phyloP scores from a whole-genome alignment of 2,797 vertebrate species.

The Gephyroberyx darwinii region DNA sequence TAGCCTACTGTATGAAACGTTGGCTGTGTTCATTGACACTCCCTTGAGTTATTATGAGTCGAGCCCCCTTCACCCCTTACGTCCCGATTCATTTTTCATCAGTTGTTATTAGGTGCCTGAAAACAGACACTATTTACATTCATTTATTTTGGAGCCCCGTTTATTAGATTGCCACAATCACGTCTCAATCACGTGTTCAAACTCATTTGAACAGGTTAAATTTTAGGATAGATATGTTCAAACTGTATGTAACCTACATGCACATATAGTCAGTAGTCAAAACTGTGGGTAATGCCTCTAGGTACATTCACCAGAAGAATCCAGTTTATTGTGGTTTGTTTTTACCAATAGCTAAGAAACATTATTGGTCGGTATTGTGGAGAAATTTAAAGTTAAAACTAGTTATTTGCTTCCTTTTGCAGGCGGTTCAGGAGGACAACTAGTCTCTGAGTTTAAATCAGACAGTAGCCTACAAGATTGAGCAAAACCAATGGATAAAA shows the following conservation, averaged over 20 bases:
- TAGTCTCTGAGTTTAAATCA: constrained; percentile 5
- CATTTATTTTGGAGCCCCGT: too few relatives aligned
- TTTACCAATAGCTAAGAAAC: too few relatives aligned
- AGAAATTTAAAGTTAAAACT: too few relatives aligned
- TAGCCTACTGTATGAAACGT: constrained; percentile 24
- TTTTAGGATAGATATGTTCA: too few relatives aligned
- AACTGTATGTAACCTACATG: too few relatives aligned
- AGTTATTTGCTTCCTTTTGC: too few relatives aligned
- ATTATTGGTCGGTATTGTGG: too few relatives aligned
- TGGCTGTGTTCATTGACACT: constrained; percentile 15
- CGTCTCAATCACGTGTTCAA: too few relatives aligned
- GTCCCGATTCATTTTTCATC: background rate
- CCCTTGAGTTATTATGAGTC: background rate
- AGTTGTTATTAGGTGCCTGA: background rate
- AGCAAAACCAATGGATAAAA: background rate
- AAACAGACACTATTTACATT: background rate
- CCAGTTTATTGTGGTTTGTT: too few relatives aligned
- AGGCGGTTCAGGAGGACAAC: background rate
- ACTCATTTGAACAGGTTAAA: too few relatives aligned
- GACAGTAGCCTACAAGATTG: constrained; percentile 1
- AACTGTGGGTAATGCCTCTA: background rate
- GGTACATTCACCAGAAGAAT: too few relatives aligned
- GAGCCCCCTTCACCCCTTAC: background rate
- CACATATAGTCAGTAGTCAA: background rate
- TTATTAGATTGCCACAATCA: too few relatives aligned